Base-by-base conservation (phyloP, 2,888 invertebrate species). In the Piscicola geometra region DNA sequence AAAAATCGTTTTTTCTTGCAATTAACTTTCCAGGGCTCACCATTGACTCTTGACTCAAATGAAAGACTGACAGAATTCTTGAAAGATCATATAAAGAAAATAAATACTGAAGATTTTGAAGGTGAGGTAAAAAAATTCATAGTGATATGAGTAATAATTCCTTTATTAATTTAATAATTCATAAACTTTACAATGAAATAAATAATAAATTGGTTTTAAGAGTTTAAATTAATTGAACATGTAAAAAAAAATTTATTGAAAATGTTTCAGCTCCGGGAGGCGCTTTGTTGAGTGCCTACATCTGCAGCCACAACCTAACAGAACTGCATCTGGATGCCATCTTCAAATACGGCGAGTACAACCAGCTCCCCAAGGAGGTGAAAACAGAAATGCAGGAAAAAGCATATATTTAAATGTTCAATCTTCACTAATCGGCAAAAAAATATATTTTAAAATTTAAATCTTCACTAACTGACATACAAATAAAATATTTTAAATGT, bases 281-380 rank as follows among this genome's bases (percentile, higher is more conserved):
- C 73, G 82, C 83, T 2, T 79, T 86, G 47, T 79, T 86, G 76
- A 82, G 82, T 64, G 81, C 81, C 32, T 86, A 85, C 77, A 78
- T 86, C 72, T 82, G 81, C 69, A 79, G 80, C 76, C 82, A 85
- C 78, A 81, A 83, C 71, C 85, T 87, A 80, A 85, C 86, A 60
- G 86, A 86, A 80, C 83, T 87, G 76, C 85, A 85, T 77, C 81
- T 86, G 50, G 86, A 86, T 80, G 84, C 84, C 80, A 85, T 87
- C 73, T 86, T 86, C 80, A 85, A 85, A 76, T 85, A 85, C 81
- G 84, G 84, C 28, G 86, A 86, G 77, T 84, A 84, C 73, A 84
- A 84, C 77, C 82, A 81, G 41, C 81, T 86, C 75, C 86, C 86
- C 21, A 81, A 81, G 80, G 86, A 86, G 83, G 86, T 86, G 81